A percentile compares a stretch with the other conserved stretches of the same genome.
Evolutionary conservation across 2,888 invertebrate species (phyloP).

Genomic region (Platerodrilus igneus): DNA sequence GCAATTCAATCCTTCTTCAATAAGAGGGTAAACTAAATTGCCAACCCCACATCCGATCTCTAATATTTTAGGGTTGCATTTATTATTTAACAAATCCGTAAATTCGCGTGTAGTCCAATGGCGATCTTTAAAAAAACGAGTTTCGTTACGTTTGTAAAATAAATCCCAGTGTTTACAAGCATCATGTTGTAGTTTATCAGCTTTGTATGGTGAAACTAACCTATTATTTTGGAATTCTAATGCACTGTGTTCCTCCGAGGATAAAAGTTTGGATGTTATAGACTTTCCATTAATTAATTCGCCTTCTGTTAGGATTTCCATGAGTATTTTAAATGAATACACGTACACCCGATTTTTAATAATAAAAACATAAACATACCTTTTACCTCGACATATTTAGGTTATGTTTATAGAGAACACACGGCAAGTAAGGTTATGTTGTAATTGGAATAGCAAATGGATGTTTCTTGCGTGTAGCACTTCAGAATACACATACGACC

Average conservation of each 20-base stretch:
- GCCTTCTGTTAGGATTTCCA: too few relatives aligned
- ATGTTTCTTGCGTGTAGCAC: too few relatives aligned
- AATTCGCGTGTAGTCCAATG: constrained; percentile 98
- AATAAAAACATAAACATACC: too few relatives aligned
- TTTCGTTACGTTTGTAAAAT: constrained; percentile 93
- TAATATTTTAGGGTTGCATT: constrained; percentile 48
- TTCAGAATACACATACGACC: too few relatives aligned
- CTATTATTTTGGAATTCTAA: constrained; percentile 66
- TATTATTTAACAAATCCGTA: constrained; percentile 64
- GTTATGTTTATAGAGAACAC: too few relatives aligned
- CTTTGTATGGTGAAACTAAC: constrained; percentile 68
- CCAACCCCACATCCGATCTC: constrained; percentile 97
- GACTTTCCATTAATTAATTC: too few relatives aligned
- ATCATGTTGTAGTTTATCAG: constrained; percentile 71
- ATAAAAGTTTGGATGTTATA: constrained; percentile 53
- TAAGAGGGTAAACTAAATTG: constrained; percentile 88
- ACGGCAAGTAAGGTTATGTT: too few relatives aligned
- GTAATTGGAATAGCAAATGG: too few relatives aligned
- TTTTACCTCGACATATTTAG: too few relatives aligned
- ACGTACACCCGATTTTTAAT: too few relatives aligned
- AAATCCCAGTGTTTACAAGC: constrained; percentile 92
- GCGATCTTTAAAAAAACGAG: constrained; percentile 89
- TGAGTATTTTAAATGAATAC: too few relatives aligned
- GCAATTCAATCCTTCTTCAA: constrained; percentile 70
- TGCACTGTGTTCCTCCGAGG: constrained; percentile 57